Conservation (phyloP, 2,888 invertebrate species). For the Cacoxenus indagator region DNA sequence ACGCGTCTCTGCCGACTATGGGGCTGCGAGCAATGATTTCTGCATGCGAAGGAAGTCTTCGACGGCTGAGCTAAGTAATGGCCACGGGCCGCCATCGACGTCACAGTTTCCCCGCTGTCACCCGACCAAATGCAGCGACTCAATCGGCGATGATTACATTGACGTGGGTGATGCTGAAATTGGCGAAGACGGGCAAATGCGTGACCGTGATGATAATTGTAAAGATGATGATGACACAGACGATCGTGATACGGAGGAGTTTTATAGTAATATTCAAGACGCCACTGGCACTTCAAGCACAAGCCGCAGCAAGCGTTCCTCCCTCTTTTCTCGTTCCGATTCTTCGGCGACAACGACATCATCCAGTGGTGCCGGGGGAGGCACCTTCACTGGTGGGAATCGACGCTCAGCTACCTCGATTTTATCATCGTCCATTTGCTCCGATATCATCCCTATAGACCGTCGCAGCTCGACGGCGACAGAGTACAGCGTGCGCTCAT, state of each 20-base stretch:
- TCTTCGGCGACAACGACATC: conserved; percentile 70
- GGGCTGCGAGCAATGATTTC: conserved; percentile 37
- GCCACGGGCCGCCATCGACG: not conserved
- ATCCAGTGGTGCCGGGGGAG: conserved; percentile 56
- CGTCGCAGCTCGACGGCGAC: conserved; percentile 68
- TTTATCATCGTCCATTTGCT: conserved; percentile 69
- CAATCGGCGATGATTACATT: conserved; percentile 41
- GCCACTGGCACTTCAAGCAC: conserved; percentile 49
- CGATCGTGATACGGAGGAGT: conserved; percentile 67
- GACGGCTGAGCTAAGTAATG: conserved; percentile 27
- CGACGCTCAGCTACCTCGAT: conserved; percentile 69
- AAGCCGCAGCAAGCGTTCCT: conserved; percentile 66
- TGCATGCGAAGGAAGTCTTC: conserved; percentile 22
- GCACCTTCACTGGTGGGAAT: conserved; percentile 68
- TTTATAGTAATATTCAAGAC: conserved; percentile 68
- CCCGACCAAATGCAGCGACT: conserved; percentile 48
- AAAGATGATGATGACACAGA: conserved; percentile 58
- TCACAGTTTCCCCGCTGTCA: not conserved
- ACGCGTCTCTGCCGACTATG: conserved; percentile 41
- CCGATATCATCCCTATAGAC: conserved; percentile 66
- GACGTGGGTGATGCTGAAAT: conserved; percentile 40
- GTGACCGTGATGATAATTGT: conserved; percentile 35
- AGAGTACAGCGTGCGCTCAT: conserved; percentile 63
- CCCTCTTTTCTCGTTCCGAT: conserved; percentile 70
- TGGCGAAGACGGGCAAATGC: not conserved